A percentile compares a stretch with the other conserved stretches of the same genome.
Evolutionary conservation across 2,113 vertebrate species (phyloP).

Genomic region (Fregetta grallaria): DNA sequence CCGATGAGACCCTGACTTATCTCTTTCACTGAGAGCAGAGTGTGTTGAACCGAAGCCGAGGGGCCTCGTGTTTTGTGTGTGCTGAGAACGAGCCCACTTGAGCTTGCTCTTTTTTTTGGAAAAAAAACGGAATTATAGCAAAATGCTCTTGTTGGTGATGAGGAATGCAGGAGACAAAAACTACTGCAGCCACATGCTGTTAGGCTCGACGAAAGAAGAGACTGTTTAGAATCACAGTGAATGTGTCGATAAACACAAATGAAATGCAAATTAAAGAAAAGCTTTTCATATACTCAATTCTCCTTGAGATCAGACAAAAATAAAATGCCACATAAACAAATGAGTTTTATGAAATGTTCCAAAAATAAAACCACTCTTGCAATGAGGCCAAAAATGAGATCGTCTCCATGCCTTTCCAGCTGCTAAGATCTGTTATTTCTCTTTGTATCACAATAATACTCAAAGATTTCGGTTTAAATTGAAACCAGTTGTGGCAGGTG

Average conservation of each 20-base stretch:
- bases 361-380: constrained; percentile 26
- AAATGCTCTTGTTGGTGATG: neutral
- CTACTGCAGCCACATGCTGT: neutral
- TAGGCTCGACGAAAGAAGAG: neutral
- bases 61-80: neutral
- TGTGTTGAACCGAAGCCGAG: neutral
- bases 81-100: neutral
- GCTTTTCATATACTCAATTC: constrained; percentile 9
- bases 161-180: neutral
- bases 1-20: neutral
- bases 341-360: neutral
- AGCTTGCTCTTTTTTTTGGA: neutral
- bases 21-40: neutral
- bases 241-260: constrained; percentile 28
- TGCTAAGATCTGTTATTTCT: neutral
- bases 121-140: neutral
- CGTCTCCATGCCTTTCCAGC: neutral
- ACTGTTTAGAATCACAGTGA: neutral
- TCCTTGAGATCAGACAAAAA: neutral
- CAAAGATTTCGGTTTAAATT: neutral
- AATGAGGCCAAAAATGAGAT: neutral
- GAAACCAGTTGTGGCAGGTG: neutral
- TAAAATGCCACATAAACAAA: constrained; percentile 1
- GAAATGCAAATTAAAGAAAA: constrained; percentile 35
- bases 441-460: neutral